Percentiles rank a stretch among this genome's conserved stretches.
Conservation (phyloP, 2,888 invertebrate genomes). For the Drepanosiphum platanoidis region DNA sequence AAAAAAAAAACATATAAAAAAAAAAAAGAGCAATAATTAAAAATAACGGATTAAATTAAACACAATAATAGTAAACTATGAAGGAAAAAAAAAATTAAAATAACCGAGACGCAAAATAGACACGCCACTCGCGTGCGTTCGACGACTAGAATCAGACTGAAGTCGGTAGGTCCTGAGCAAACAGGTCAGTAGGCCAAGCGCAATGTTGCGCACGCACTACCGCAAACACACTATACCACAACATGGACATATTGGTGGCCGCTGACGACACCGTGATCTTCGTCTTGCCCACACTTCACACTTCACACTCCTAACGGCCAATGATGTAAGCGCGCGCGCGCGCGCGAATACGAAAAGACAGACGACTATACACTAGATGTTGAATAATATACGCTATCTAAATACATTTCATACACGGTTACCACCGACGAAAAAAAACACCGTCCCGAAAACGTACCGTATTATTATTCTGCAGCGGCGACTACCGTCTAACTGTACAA, state of each 20-base stretch:
- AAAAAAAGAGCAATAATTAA: too few relatives aligned
- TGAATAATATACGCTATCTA: constrained; percentile 1
- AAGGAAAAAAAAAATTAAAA: background rate
- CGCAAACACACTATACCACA: constrained; percentile 49
- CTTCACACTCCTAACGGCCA: constrained; percentile 13
- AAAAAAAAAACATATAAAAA: background rate
- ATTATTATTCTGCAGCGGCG: background rate
- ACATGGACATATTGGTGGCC: constrained; percentile 48
- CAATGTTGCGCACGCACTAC: constrained; percentile 62
- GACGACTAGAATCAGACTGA: constrained; percentile 61
- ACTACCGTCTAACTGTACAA: background rate
- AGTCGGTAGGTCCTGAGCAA: constrained; percentile 57
- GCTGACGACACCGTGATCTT: constrained; percentile 53
- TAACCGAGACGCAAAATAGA: background rate
- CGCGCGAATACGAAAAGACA: background rate
- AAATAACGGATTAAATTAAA: background rate
- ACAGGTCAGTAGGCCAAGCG: constrained; percentile 62
- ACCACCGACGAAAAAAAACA: background rate
- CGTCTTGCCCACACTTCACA: constrained; percentile 48
- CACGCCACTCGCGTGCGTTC: background rate
- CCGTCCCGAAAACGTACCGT: background rate
- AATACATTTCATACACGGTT: constrained; percentile 11
- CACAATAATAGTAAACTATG: background rate
- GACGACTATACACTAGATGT: background rate
- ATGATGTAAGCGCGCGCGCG: constrained; percentile 27